Base-by-base conservation (phyloP, 2,797 vertebrate species). In the Typhlichthys eigenmanni region DNA sequence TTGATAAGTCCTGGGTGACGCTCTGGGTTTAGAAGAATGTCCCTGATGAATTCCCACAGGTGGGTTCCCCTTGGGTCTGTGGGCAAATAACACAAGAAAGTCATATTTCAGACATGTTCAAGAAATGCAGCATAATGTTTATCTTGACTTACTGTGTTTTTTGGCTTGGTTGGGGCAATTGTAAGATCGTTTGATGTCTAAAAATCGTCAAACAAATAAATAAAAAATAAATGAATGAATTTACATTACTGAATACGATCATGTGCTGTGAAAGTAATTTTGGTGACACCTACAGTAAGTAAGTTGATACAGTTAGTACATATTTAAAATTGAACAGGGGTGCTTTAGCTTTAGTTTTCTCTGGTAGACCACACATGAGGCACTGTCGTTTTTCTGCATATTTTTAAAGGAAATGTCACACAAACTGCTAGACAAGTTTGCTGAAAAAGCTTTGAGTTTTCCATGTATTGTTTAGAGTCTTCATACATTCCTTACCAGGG, bases 1-100 rank as follows among this genome's bases (percentile, higher is more conserved):
- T 98, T 98, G 75, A 99, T 98, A 64, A 99, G 84, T 1, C 97
- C 98, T 0, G 96, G 96, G 69, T 99, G 97, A 79, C 95, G 93
- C 67, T 99, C 97, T 13, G 97, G 96, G 80, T 94, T 94, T 57
- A 99, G 91, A 58, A 99, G 93, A 85, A 99, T 98, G 80, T 99
- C 98, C 16, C 97, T 86, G 84, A 99, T 98, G 82, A 99, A 99
- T 82, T 99, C 98, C 98, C 98, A 99, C 63, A 99, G 89, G 75
- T 99, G 98, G 10, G 95, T 98, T 34, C 97, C 96, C 52, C 97
- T 90, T 0, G 95, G 95, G 68, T 95, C 96, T 98, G 77, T 67
- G 64, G 6, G 54, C 1, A 9, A 32, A 17, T 53, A 5, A 58
- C 12, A 16, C 19, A 16, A 19, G 2, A n/a, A 34, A 34, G 9